Conservation (phyloP, 2,797 vertebrate species). For the Botia kubotai region DNA sequence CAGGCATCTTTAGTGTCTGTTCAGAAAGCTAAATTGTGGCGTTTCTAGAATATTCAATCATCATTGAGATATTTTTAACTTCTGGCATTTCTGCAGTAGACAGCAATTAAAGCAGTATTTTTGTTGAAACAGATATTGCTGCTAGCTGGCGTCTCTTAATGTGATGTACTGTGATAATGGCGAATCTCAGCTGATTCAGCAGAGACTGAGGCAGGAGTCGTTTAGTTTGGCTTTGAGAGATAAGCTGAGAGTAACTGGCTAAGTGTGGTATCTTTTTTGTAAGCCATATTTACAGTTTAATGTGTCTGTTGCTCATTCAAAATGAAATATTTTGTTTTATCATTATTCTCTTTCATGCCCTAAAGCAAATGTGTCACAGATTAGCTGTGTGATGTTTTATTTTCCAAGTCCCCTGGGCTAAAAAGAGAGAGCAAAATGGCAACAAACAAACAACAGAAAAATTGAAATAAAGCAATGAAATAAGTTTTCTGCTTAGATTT, state of each 20-base stretch:
- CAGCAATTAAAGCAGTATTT: slow-evolving; percentile 37
- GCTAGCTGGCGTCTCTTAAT: slow-evolving; percentile 38
- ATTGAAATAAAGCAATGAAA: too few relatives aligned
- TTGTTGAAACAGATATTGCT: slow-evolving; percentile 37
- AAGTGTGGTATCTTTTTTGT: slow-evolving; percentile 48
- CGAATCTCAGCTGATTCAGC: slow-evolving; percentile 45
- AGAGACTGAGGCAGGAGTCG: slow-evolving; percentile 32
- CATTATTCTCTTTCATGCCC: not conserved
- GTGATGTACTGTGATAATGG: slow-evolving; percentile 27
- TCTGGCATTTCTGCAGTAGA: not conserved
- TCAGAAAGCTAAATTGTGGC: not conserved
- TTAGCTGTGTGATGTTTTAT: not conserved
- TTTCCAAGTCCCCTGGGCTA: not conserved
- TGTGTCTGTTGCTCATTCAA: slow-evolving; percentile 16
- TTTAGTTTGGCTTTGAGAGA: slow-evolving; percentile 52
- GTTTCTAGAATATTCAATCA: not conserved
- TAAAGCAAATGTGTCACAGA: not conserved
- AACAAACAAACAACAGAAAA: not conserved
- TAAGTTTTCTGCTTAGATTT: not conserved
- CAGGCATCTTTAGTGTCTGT: not conserved
- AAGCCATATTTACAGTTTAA: slow-evolving; percentile 52
- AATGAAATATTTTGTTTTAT: not conserved
- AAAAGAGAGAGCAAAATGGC: not conserved
- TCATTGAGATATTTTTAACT: not conserved
- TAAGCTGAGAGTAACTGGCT: slow-evolving; percentile 52